Conservation (phyloP, 2,888 invertebrate genomes). For the Acleris laterana region DNA sequence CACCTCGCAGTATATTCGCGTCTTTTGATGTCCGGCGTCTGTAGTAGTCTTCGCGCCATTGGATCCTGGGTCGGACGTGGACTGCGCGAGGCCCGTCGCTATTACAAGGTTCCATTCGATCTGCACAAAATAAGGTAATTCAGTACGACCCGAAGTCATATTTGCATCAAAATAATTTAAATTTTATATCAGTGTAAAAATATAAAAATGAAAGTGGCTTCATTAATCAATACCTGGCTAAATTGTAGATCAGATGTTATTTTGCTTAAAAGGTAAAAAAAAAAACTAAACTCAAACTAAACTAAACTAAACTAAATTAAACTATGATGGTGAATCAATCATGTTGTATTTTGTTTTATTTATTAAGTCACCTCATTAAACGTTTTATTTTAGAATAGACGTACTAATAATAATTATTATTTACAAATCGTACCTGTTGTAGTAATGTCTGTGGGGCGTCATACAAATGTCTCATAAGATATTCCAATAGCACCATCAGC, state of each 20-base stretch:
- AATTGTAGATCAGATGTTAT: no score
- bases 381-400: no score
- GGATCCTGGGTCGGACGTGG: slow-evolving; percentile 56
- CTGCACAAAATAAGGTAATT: slow-evolving; percentile 47
- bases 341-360: no score
- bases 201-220: no score
- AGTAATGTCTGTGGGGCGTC: slow-evolving; percentile 94
- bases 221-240: no score
- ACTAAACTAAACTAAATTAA: no score
- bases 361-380: no score
- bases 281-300: no score
- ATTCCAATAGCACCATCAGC: slow-evolving; percentile 94
- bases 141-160: not conserved
- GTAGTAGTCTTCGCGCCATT: slow-evolving; percentile 59
- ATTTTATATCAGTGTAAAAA: not conserved
- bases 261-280: no score
- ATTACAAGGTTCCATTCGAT: slow-evolving; percentile 82
- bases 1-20: slow-evolving; percentile 78
- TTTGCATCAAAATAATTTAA: not conserved
- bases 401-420: no score
- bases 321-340: no score
- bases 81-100: slow-evolving; percentile 73
- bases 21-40: slow-evolving; percentile 63
- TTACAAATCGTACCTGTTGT: slow-evolving; percentile 87
- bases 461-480: slow-evolving; percentile 97